Percentiles rank a stretch among this genome's conserved stretches.
These are phyloP conservation scores for Carcharodon carcharias DNA, from an alignment of 2,797 vertebrate species.

Conservation along the genomic window DNA sequence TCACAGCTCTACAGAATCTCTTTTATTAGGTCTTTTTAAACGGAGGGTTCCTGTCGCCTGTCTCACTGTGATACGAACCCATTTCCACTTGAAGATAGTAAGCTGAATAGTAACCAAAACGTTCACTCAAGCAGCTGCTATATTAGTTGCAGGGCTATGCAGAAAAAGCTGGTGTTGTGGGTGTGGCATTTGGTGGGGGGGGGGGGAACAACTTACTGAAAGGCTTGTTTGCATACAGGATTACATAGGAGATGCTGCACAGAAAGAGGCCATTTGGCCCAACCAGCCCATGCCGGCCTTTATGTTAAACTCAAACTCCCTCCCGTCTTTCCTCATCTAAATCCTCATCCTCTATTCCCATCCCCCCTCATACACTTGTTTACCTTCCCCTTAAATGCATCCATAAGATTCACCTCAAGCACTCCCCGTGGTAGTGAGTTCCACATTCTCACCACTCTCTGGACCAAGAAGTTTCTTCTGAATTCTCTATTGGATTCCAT, in stretches of 20 bases:
- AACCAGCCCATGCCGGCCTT: not conserved
- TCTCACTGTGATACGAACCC: not conserved
- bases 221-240: not conserved
- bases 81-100: not conserved
- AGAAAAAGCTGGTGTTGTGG: not conserved
- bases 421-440: not conserved
- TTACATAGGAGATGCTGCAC: not conserved
- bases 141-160: not conserved
- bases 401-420: not conserved
- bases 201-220: not conserved
- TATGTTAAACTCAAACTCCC: not conserved
- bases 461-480: not conserved
- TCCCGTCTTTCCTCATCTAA: not conserved
- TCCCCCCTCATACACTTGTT: not conserved
- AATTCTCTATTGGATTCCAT: not conserved
- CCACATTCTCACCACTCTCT: not conserved
- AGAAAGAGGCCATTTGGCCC: not conserved
- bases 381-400: not conserved
- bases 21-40: not conserved
- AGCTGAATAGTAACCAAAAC: no score
- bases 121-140: not conserved
- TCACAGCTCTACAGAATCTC: not conserved
- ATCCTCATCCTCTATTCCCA: not conserved
- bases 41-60: not conserved
- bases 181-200: no score